A percentile compares a stretch with the other conserved stretches of the same genome.
Evolutionary conservation across 2,797 vertebrate species (phyloP).

Genomic region (Siniperca obscura): DNA sequence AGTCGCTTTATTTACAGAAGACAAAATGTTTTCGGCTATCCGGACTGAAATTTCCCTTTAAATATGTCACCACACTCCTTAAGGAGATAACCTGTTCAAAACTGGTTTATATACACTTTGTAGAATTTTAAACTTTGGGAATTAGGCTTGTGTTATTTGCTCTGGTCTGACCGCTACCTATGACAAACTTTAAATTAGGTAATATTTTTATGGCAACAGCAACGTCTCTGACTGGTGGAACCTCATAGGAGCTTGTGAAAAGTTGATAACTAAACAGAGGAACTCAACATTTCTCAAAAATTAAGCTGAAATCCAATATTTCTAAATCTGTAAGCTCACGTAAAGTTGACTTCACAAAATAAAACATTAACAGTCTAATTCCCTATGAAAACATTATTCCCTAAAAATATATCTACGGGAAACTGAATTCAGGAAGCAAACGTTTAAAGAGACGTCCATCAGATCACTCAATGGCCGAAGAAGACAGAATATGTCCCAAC

Average conservation of each 20-base stretch:
- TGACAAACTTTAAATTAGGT: not conserved
- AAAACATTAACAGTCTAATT: too few species aligned
- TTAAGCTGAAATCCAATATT: not conserved
- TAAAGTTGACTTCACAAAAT: not conserved
- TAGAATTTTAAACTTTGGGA: not conserved
- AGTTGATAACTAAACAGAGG: not conserved
- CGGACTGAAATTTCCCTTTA: too few species aligned
- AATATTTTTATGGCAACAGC: not conserved
- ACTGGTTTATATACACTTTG: too few species aligned
- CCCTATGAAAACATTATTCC: not conserved
- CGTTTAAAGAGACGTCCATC: rapidly evolving
- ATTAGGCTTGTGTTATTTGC: not conserved
- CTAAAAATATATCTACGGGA: not conserved
- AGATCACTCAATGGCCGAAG: not conserved
- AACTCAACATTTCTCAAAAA: not conserved
- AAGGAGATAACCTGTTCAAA: not conserved
- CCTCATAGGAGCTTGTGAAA: not conserved
- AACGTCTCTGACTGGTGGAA: not conserved
- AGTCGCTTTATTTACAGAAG: too few species aligned
- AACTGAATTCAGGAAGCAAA: not conserved
- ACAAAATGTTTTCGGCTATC: too few species aligned
- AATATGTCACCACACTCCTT: not conserved
- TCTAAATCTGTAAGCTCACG: not conserved
- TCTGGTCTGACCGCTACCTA: not conserved
- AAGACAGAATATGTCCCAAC: not conserved